phyloP scores from a whole-genome alignment of 2,888 invertebrate species.

The Gortyna flavago region DNA sequence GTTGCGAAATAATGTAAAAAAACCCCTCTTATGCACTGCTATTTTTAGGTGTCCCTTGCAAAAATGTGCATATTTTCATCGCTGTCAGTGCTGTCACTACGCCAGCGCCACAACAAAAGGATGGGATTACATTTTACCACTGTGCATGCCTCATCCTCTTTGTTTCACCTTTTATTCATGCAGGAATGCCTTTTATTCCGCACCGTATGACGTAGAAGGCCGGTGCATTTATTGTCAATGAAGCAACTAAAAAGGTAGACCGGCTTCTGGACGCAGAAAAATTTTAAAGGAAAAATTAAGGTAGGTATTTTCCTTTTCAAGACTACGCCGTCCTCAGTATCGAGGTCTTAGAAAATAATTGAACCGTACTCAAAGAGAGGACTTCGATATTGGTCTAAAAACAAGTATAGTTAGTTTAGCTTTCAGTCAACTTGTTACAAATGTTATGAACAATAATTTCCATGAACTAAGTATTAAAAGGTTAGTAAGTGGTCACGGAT shows the following conservation, averaged over 20 bases:
- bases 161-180: conserved; percentile 37
- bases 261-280: not conserved
- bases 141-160: conserved; percentile 17
- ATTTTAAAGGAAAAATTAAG: not conserved
- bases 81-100: not conserved
- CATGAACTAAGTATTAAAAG: conserved; percentile 8
- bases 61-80: conserved; percentile 17
- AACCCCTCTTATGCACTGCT: too few species aligned
- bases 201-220: conserved; percentile 5
- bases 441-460: not conserved
- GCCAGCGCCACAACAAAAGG: conserved; percentile 20
- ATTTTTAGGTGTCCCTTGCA: not conserved
- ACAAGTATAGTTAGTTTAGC: not conserved
- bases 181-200: conserved; percentile 39
- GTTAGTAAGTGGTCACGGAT: not conserved
- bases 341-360: conserved; percentile 11
- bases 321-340: not conserved
- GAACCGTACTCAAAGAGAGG: not conserved
- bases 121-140: conserved; percentile 15
- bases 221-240: conserved; percentile 18
- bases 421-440: not conserved
- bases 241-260: not conserved
- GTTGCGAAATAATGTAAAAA: not conserved
- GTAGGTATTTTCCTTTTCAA: conserved; percentile 6
- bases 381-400: not conserved